Base-by-base conservation (phyloP, 2,113 vertebrate species). In the Bujurquina vittata region DNA sequence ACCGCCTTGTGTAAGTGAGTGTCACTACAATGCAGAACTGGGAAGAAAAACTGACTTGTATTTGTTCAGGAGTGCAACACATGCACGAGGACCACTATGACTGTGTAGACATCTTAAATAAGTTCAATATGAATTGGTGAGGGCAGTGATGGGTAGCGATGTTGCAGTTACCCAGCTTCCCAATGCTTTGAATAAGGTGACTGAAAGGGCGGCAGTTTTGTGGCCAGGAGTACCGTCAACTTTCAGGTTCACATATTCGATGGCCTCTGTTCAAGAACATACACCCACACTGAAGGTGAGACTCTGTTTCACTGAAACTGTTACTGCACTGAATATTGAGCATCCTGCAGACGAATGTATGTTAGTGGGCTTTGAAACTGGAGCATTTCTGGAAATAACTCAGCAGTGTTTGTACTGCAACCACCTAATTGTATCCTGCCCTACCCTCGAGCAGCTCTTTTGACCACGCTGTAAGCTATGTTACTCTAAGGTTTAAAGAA, bases 91-190 rank as follows among this genome's bases (percentile, higher is more conserved):
- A 72, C 26, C 23, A 52, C 5, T 56, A 9, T 22, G 10, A 2
- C n/a, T 54, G 46, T 54, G 26, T 33, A 11, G 0, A 49, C 15
- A 54, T 14, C 26, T 72, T 52, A 72, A 54, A 31, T 54, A 14
- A 29, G 46, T 2, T 72, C 12, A 72, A 5, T 1, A 14, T 72
- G 26, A 14, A 49, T 67, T 26, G 40, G 37, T 22, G 9, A 26
- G 26, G 26, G 26, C 3, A 26, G 26, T 26, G 26, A 26, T 26
- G 26, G 26, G 26, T 26, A 26, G 26, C 26, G 26, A 26, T 26
- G 26, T 84, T 88, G 79, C 67, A 82, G 56, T 88, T 87, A 90
- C 90, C 87, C 75, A 88, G 89, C 88, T 87, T 80, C 79, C 46
- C 85, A 76, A 78, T 79, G 40, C 81, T 88, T 77, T 85, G 85